These are phyloP conservation scores for Mus caroli DNA, from an alignment of 2,797 vertebrate genomes.

Conservation along the genomic window DNA sequence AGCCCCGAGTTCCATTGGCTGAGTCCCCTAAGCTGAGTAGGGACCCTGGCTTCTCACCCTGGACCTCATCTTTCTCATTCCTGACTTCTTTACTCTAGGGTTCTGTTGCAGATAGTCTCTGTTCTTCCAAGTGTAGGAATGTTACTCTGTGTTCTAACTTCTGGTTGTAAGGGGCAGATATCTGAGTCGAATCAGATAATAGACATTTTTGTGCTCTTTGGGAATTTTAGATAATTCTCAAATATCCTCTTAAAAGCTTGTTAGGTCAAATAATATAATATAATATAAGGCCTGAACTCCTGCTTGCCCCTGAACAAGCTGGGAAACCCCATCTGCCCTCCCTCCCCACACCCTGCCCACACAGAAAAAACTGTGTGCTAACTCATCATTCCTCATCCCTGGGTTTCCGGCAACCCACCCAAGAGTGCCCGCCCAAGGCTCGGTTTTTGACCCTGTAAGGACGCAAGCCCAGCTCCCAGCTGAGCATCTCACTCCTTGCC, in stretches of 20 bases:
- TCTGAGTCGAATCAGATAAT: constrained; percentile 26
- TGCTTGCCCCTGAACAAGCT: neutral
- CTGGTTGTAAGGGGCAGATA: neutral
- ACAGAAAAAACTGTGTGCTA: neutral
- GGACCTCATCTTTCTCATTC: neutral
- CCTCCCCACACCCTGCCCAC: neutral
- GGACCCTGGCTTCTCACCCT: neutral
- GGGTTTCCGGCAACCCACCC: neutral
- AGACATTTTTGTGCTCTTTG: neutral
- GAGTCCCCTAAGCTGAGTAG: neutral
- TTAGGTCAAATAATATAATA: constrained; percentile 11
- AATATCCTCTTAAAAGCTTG: constrained; percentile 27
- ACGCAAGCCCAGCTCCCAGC: neutral
- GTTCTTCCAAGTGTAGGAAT: neutral
- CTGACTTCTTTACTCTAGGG: neutral
- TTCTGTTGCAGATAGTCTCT: neutral
- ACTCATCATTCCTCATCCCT: neutral
- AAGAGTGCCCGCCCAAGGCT: neutral
- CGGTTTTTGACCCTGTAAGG: neutral
- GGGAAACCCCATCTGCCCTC: neutral
- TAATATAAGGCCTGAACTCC: neutral
- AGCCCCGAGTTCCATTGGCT: neutral
- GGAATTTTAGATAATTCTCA: neutral
- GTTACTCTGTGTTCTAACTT: neutral
- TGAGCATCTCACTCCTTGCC: neutral